Evolutionary conservation across 2,888 invertebrate genomes (phyloP), one percentile per base, ranked within the genome.

Genomic region (Notodonta dromedarius): DNA sequence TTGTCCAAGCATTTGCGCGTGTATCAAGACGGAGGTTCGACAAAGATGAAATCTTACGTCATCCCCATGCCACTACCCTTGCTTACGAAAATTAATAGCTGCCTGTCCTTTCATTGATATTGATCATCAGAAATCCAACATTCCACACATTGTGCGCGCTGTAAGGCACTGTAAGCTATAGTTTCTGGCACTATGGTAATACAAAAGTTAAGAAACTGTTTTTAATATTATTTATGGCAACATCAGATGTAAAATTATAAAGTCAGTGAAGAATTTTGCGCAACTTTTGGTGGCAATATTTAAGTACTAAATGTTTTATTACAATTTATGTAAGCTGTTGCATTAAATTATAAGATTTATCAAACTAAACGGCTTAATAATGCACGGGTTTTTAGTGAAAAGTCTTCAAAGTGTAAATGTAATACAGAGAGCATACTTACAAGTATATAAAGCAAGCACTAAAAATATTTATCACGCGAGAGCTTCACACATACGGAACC

Each of bases 401-500:
- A 35, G 42, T 11, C 13, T n/a, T 35, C 42, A 57, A 35, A 35
- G 7, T 35, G 40, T 50, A 57, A 54, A 51, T 12, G n/a, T 48
- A 35, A 63, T 63, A 57, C 57, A 56, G 59, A 61, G 70, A 63
- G 59, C 63, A 65, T 61, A 65, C 63, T 67, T 56, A 66, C 56
- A 59, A 61, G 67, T 67, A 66, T 66, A 64, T 67, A 62, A 46
- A 46, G 59, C 42, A 50, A 66, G 60, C 56, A 61, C 71, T 77
- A 75, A 81, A 71, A 60, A 78, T 78, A 83, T 84, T 82, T 84
- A 82, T 79, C 70, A 72, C 72, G 69, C 70, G 69, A 77, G 79
- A 80, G 70, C 68, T 68, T 65, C 65, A 73, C 71, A 79, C 70
- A 69, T 63, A 59, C 66, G 69, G 62, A 62, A 62, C 71, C 70